Evolutionary conservation across 2,113 vertebrate genomes (phyloP).

Genomic region (Furnarius figulus): DNA sequence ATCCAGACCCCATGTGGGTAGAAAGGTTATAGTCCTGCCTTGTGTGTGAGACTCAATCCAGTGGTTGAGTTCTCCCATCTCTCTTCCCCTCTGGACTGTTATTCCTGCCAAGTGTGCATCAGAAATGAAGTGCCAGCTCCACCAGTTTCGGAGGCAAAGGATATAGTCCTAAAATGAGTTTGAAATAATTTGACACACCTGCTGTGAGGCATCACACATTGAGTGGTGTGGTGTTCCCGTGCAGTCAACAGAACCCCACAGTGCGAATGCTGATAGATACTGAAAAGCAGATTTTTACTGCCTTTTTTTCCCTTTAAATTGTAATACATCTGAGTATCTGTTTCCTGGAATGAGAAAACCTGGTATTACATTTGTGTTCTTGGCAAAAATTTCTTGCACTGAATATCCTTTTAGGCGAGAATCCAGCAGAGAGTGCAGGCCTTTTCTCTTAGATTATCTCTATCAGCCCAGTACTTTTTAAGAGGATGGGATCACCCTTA

Average conservation of each 20-base stretch:
- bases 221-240: background rate
- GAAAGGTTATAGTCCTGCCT: background rate
- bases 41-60: background rate
- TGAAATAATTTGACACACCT: background rate
- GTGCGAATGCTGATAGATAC: background rate
- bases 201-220: background rate
- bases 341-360: background rate
- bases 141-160: background rate
- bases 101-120: background rate
- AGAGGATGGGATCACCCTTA: background rate
- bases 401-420: background rate
- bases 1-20: background rate
- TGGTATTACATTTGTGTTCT: background rate
- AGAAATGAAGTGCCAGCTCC: background rate
- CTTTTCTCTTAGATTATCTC: background rate
- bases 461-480: background rate
- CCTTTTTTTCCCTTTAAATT: background rate
- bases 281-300: background rate
- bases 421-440: background rate
- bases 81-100: fast-evolving
- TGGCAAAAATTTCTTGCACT: background rate
- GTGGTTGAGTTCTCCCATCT: background rate
- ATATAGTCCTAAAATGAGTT: background rate
- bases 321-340: background rate
- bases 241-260: background rate